These are phyloP conservation scores for Hydraecia micacea DNA, from an alignment of 2,888 invertebrate genomes.

Conservation along the genomic window DNA sequence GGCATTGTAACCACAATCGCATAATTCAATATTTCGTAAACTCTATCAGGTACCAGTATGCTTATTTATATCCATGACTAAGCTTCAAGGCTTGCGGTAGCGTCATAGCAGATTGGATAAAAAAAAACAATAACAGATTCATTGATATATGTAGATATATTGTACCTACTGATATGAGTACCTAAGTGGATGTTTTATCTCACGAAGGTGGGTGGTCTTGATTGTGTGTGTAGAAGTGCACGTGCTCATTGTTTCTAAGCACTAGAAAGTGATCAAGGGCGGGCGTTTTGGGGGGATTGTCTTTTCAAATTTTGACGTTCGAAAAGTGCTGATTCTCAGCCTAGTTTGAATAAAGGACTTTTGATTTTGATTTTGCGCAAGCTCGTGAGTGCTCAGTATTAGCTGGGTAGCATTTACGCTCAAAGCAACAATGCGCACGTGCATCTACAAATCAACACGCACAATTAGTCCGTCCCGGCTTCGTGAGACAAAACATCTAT, in stretches of 20 bases:
- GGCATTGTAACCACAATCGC: not conserved
- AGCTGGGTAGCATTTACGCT: not conserved
- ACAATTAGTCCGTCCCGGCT: not conserved
- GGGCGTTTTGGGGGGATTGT: no score
- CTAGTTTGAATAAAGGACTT: no score
- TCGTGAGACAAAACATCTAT: not conserved
- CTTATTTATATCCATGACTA: not conserved
- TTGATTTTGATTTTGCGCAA: no score
- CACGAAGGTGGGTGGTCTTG: not conserved
- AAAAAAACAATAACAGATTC: not conserved
- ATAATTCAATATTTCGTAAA: not conserved
- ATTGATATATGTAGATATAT: no score
- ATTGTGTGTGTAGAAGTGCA: not conserved
- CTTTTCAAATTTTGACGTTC: no score
- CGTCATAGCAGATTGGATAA: not conserved
- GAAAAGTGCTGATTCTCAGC: no score
- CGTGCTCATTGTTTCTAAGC: not conserved
- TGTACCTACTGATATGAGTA: not conserved
- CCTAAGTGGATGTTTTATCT: conserved; percentile 1
- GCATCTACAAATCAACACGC: not conserved
- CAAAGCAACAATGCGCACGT: not conserved
- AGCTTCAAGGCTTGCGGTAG: not conserved
- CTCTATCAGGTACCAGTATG: not conserved
- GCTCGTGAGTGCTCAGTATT: not conserved
- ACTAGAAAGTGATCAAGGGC: no score